Evolutionary conservation across 2,888 invertebrate species (phyloP), one percentile per base, ranked within the genome.

Genomic region (Clepsis dumicolana): DNA sequence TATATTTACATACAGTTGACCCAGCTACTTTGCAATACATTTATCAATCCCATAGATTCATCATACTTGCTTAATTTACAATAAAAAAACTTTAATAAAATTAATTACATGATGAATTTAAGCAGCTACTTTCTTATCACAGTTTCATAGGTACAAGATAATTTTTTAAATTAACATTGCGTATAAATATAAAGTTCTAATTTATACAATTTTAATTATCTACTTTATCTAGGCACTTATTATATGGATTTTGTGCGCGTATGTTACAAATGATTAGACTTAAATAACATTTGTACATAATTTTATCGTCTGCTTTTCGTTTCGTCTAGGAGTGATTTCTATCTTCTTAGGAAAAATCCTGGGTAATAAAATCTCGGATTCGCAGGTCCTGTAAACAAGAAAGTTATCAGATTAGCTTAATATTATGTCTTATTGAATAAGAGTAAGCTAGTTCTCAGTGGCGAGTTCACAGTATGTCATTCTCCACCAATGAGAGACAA

Each of bases 341-440:
- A 81, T 83, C 80, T 81, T 80, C 81, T 74, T 71, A 80, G 57
- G 71, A 79, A 85, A 70, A 80, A 85, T 66, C 85, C 82, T 72
- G 80, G 78, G 76, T 82, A 85, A 75, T 79, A 82, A 75, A 80
- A 86, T 70, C 84, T 78, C 18, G 84, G 83, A 3, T 76, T 64
- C 1, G 79, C 79, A 10, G 80, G 78, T 61, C 83, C 86, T 86
- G 84, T 69, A 63, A 69, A 74, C 70, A 70, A 73, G 65, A 71
- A 64, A 66, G 44, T 18, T 18, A 57, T 16, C 12, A 50, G 4
- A 12, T 29, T 12, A 61, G 25, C 24, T n/a, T 7, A 41, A 38
- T 35, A 2, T 35, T 2, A 21, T 21, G 38, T n/a, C 4, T 38
- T 38, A n/a, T 38, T 38, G 3, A n/a, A 8, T 35, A 35, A 35